Evolutionary conservation across 1,140 invertebrate genomes (phyloP).

Genomic region (Zaprionus ornatus): DNA sequence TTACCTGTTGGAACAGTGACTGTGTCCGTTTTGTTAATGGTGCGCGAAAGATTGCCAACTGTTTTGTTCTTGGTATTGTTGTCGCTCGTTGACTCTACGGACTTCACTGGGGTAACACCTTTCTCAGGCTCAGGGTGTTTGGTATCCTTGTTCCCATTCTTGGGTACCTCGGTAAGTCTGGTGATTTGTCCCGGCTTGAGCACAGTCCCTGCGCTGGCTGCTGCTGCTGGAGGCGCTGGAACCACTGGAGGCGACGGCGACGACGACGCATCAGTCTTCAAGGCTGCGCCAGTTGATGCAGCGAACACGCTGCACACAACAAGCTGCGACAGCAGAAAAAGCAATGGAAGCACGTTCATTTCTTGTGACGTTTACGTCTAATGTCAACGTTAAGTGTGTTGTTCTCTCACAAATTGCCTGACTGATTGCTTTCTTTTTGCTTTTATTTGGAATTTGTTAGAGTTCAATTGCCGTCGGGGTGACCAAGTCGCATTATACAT

Average conservation of each 20-base stretch:
- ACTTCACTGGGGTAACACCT: too few relatives aligned
- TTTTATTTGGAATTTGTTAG: slow-evolving; percentile 26
- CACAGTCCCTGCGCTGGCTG: background rate
- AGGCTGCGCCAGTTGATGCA: background rate
- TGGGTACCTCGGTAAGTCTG: background rate
- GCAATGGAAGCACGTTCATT: slow-evolving; percentile 39
- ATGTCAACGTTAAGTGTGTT: background rate
- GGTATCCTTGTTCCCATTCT: background rate
- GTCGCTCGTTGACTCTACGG: too few relatives aligned
- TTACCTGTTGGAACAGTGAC: too few relatives aligned
- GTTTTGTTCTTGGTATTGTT: too few relatives aligned
- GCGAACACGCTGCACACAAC: background rate
- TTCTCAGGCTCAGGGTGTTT: too few relatives aligned
- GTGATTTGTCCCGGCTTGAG: background rate
- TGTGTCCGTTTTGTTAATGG: too few relatives aligned
- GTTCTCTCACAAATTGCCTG: slow-evolving; percentile 28
- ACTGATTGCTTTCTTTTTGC: slow-evolving; percentile 15
- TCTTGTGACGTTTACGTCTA: background rate
- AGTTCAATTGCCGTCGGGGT: slow-evolving; percentile 16
- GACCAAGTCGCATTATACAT: background rate
- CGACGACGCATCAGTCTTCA: background rate
- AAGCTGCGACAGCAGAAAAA: slow-evolving; percentile 29
- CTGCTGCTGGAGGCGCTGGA: slow-evolving; percentile 3
- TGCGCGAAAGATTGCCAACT: too few relatives aligned
- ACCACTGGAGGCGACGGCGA: background rate